phyloP scores from a whole-genome alignment of 2,113 vertebrate genomes.

The Hylia prasina region DNA sequence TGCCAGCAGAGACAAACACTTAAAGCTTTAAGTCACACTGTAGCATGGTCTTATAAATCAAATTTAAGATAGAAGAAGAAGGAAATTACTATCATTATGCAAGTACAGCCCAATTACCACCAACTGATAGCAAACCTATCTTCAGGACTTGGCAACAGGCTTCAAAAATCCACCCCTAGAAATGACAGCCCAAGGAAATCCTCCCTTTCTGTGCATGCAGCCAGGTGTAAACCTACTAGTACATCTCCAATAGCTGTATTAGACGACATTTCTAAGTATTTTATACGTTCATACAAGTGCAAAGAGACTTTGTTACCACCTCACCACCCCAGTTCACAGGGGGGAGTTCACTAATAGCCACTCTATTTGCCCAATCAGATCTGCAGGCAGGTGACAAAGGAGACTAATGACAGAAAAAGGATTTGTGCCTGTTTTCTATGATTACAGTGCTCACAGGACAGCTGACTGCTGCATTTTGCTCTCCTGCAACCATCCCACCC shows the following conservation, averaged over 20 bases:
- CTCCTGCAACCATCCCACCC: background rate
- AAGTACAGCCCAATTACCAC: background rate
- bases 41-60: background rate
- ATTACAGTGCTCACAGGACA: background rate
- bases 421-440: background rate
- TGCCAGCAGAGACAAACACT: slow-evolving; percentile 9
- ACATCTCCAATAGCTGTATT: background rate
- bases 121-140: background rate
- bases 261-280: background rate
- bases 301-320: background rate
- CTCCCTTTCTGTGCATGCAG: background rate
- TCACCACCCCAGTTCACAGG: background rate
- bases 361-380: background rate
- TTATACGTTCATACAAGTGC: background rate
- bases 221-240: background rate
- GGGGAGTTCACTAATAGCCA: background rate
- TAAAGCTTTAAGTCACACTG: slow-evolving; percentile 5
- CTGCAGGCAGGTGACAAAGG: background rate
- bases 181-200: background rate
- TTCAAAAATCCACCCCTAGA: background rate
- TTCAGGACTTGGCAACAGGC: background rate
- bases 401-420: background rate
- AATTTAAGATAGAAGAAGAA: background rate
- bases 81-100: slow-evolving; percentile 12
- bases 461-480: background rate